Evolutionary conservation across 2,888 invertebrate species (phyloP).

Genomic region (Clusia tigrina): DNA sequence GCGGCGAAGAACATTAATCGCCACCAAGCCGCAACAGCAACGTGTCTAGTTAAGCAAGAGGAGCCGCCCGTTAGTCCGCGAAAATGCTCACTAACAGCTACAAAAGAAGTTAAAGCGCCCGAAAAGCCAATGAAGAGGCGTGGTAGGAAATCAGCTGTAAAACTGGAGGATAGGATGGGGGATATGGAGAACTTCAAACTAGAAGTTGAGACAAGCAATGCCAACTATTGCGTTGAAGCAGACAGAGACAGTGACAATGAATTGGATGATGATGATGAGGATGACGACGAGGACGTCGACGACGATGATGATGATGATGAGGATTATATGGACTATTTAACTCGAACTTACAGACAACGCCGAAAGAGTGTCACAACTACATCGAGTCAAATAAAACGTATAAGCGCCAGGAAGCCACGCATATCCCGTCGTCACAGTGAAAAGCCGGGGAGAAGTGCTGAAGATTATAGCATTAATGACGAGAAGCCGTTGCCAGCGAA

Average conservation of each 20-base stretch:
- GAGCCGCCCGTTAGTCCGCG: too few species aligned
- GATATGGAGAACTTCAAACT: too few species aligned
- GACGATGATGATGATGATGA: conserved; percentile 44
- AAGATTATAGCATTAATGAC: conserved; percentile 22
- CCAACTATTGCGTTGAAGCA: conserved; percentile 29
- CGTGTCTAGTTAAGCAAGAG: too few species aligned
- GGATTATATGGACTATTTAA: conserved; percentile 42
- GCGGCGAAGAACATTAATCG: conserved; percentile 39
- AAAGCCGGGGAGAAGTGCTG: conserved; percentile 20
- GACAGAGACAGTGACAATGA: conserved; percentile 35
- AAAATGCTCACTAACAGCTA: conserved; percentile 7
- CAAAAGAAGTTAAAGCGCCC: conserved; percentile 29
- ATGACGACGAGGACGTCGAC: conserved; percentile 35
- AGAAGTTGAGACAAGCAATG: conserved; percentile 29
- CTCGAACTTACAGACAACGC: conserved; percentile 17
- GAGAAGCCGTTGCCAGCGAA: conserved; percentile 12
- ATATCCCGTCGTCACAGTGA: conserved; percentile 41
- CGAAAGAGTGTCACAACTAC: conserved; percentile 1
- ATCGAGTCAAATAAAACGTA: neutral
- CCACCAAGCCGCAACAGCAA: conserved; percentile 2
- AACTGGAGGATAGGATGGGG: conserved; percentile 65
- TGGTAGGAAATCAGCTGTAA: conserved; percentile 41
- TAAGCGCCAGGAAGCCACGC: conserved; percentile 42
- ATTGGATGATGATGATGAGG: conserved; percentile 25
- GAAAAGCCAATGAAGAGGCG: conserved; percentile 19